Percentiles rank a stretch among this genome's conserved stretches.
phyloP scores from a whole-genome alignment of 2,113 vertebrate genomes.

The Morone saxatilis region DNA sequence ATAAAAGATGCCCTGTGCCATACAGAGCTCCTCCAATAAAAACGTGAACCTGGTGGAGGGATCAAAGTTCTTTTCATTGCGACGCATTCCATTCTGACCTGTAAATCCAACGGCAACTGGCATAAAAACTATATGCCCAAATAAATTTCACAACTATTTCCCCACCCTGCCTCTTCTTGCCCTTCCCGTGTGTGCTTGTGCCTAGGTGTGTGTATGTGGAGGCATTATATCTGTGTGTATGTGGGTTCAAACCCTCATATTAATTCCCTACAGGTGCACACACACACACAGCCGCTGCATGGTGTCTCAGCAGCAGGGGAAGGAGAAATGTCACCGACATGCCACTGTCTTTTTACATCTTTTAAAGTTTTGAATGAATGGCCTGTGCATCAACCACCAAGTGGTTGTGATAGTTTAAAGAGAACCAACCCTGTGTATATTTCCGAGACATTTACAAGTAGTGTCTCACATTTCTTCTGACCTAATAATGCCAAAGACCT shows the following conservation, averaged over 20 bases:
- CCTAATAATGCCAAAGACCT: slow-evolving; percentile 74
- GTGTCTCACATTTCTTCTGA: slow-evolving; percentile 72
- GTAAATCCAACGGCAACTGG: slow-evolving; percentile 82
- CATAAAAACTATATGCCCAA: slow-evolving; percentile 81
- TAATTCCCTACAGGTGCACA: slow-evolving; percentile 57
- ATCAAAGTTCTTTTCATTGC: slow-evolving; percentile 83
- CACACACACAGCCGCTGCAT: slow-evolving; percentile 36
- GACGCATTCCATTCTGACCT: slow-evolving; percentile 80
- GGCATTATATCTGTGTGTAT: not conserved
- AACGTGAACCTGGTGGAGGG: slow-evolving; percentile 69
- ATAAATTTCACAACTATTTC: slow-evolving; percentile 81
- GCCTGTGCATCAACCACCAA: slow-evolving; percentile 28
- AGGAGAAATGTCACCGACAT: slow-evolving; percentile 59
- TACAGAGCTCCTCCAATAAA: slow-evolving; percentile 74
- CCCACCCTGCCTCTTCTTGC: slow-evolving; percentile 28
- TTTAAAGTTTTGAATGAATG: slow-evolving; percentile 54
- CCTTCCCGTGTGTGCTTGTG: slow-evolving; percentile 8
- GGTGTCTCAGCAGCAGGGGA: slow-evolving; percentile 28
- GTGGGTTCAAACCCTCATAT: slow-evolving; percentile 16
- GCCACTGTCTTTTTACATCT: slow-evolving; percentile 55
- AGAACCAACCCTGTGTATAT: slow-evolving; percentile 67
- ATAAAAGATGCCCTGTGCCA: slow-evolving; percentile 76
- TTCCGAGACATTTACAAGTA: slow-evolving; percentile 76
- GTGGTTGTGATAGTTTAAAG: slow-evolving; percentile 54
- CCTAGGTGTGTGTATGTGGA: not conserved